These are phyloP conservation scores for Carduelis carduelis DNA, from an alignment of 2,797 vertebrate species.

Conservation along the genomic window DNA sequence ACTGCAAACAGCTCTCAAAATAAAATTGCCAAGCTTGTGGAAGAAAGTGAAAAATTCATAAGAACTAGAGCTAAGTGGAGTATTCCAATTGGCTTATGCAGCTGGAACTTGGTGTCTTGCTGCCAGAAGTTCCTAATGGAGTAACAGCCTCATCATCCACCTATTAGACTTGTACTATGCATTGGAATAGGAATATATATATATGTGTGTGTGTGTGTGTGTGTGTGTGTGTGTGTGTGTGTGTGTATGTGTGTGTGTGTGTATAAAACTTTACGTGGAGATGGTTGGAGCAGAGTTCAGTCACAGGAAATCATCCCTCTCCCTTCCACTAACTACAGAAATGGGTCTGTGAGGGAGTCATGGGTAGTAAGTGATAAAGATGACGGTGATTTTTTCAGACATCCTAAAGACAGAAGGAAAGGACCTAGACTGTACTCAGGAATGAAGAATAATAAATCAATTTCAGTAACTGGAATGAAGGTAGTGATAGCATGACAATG, in stretches of 20 bases:
- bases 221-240: no score
- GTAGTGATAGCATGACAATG: not conserved
- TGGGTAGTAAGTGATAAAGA: not conserved
- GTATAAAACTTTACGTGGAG: no score
- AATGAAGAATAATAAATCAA: not conserved
- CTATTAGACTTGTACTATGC: not conserved
- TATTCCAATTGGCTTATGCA: not conserved
- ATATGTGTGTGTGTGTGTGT: no score
- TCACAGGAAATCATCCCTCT: not conserved
- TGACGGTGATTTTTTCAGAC: not conserved
- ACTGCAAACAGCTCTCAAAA: slow-evolving; percentile 14
- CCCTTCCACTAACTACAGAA: not conserved
- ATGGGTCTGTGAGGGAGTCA: fast-evolving
- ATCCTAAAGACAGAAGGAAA: not conserved
- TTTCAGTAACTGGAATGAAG: not conserved
- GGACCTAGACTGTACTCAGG: not conserved
- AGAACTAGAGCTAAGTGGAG: not conserved
- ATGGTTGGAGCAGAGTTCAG: not conserved
- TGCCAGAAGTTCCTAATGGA: not conserved
- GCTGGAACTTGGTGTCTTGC: not conserved
- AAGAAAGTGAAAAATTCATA: not conserved
- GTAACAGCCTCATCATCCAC: not conserved
- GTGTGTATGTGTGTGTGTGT: no score
- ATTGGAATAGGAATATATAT: not conserved
- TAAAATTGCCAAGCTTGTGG: not conserved